Percentiles rank a stretch among this genome's conserved stretches.
Evolutionary conservation across 2,113 vertebrate species (phyloP).

Genomic region (Motacilla alba): DNA sequence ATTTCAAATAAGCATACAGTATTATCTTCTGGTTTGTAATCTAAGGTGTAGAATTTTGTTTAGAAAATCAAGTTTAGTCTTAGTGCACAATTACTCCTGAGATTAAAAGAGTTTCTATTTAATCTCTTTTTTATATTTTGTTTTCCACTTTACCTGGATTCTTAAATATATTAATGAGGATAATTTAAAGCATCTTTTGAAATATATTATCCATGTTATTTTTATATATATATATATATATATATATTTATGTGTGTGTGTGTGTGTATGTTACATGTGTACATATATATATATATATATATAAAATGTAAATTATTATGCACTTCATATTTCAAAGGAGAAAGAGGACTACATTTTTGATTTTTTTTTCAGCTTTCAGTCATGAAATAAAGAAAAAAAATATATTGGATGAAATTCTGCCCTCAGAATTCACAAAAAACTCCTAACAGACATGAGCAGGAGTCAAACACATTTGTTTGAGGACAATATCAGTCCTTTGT

Average conservation of each 20-base stretch:
- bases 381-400: constrained; percentile 50
- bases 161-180: not conserved
- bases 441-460: not conserved
- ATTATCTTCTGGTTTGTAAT: not conserved
- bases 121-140: not conserved
- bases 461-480: constrained; percentile 17
- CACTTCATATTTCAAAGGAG: constrained; percentile 24
- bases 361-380: constrained; percentile 55
- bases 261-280: not conserved
- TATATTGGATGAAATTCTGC: constrained; percentile 1
- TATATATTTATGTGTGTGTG: not conserved
- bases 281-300: constrained; percentile 30
- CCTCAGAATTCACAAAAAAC: not conserved
- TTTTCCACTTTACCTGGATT: not conserved
- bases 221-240: not conserved
- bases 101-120: not conserved
- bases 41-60: not conserved
- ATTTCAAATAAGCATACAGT: not conserved
- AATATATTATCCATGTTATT: not conserved
- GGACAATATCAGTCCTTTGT: not conserved
- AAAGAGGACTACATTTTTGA: constrained; percentile 5
- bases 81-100: not conserved
- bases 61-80: not conserved
- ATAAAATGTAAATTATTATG: constrained; percentile 30
- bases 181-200: constrained; percentile 7